phyloP scores from a whole-genome alignment of 2,888 invertebrate genomes.

The Chaitophorus viminalis region DNA sequence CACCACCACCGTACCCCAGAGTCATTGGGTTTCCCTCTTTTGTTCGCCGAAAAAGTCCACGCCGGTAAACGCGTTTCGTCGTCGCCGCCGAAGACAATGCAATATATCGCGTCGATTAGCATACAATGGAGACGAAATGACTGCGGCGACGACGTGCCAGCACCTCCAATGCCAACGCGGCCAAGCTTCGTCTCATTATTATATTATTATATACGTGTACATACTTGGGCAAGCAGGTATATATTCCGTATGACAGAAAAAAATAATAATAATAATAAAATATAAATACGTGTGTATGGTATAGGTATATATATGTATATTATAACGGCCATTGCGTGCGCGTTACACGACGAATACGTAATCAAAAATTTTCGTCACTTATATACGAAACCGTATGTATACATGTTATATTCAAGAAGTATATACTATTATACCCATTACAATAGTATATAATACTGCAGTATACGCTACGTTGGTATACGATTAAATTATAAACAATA shows the following conservation, averaged over 20 bases:
- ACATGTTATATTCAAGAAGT: background rate
- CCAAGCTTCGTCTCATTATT: background rate
- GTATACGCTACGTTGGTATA: too few relatives aligned
- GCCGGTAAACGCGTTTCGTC: slow-evolving; percentile 12
- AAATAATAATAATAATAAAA: too few relatives aligned
- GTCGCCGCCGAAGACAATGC: slow-evolving; percentile 47
- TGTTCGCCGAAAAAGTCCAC: slow-evolving; percentile 55
- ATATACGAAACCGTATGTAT: background rate
- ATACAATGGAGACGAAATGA: slow-evolving; percentile 56
- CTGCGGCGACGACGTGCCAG: slow-evolving; percentile 48
- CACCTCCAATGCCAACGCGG: slow-evolving; percentile 31
- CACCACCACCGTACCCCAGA: background rate
- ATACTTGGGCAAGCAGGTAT: background rate
- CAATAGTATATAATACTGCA: too few relatives aligned
- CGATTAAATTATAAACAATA: too few relatives aligned
- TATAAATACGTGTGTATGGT: too few relatives aligned
- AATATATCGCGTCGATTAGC: slow-evolving; percentile 51
- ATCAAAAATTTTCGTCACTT: slow-evolving; percentile 41
- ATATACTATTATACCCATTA: too few relatives aligned
- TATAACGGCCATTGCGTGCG: background rate
- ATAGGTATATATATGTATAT: too few relatives aligned
- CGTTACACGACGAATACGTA: background rate
- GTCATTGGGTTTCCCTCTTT: slow-evolving; percentile 48
- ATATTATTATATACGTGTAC: background rate
- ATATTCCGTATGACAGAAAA: background rate